Base-by-base conservation (phyloP, 1,140 invertebrate species). In the Metaphire vulgaris region DNA sequence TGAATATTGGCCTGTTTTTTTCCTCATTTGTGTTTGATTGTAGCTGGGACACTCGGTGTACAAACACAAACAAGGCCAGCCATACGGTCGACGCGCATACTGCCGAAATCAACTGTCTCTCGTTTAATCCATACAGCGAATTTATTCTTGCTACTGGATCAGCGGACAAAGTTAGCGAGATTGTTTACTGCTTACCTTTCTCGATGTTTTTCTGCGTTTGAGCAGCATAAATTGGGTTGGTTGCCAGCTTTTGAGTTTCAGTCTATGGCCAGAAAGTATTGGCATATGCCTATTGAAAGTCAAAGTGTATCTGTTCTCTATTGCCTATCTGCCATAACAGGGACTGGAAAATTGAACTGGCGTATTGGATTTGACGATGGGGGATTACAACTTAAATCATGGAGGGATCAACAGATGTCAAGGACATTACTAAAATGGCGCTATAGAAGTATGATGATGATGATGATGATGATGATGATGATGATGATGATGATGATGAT, bases 111-210 rank as follows among this genome's bases (percentile, higher is more conserved):
- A 99, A 99, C 87, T 99, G 98, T 84, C 88, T 99, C 28, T 98
- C 96, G 78, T 99, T 99, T 87, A 99, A 99, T 88, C 98, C 98
- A 0, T 99, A 98, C 85, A 98, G 95, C 0, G 98, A 99, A 88
- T 99, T 97, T 82, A 99, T 99, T 81, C 87, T 99, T 26, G 97
- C 97, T 0, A 99, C 98, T 67, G 98, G 97, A 26, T 98, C 95
- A 81, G 98, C 98, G 74, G 98, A 99, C 84, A 99, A 91, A 85
- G 89, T 90, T 81, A 75, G 15, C 77, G 72, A 64, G 29, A 77
- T 70, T 69, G 1, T 33, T 75, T 74, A 64, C 33, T 74, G n/a
- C n/a, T n/a, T n/a, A n/a, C n/a, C n/a, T n/a, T n/a, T n/a, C n/a
- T n/a, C n/a, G n/a, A n/a, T n/a, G n/a, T n/a, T n/a, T n/a, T n/a